These are phyloP conservation scores for Euplagia quadripunctaria DNA, from an alignment of 2,888 invertebrate genomes.

Conservation along the genomic window DNA sequence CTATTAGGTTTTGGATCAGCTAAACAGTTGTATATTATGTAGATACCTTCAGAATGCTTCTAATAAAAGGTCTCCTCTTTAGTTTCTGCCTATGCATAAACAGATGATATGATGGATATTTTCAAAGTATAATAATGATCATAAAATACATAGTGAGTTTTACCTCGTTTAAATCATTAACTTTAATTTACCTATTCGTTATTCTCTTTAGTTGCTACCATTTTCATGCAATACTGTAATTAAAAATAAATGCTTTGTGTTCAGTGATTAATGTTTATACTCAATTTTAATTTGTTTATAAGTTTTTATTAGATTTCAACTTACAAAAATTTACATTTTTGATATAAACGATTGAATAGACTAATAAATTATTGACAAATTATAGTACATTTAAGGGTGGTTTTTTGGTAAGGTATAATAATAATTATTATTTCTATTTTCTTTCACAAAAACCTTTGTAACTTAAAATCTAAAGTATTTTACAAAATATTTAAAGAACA, in stretches of 20 bases:
- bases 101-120: background rate
- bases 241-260: background rate
- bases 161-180: background rate
- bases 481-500: no score
- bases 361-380: background rate
- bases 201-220: background rate
- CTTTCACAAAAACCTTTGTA: no score
- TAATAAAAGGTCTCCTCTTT: background rate
- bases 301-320: background rate
- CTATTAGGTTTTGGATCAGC: background rate
- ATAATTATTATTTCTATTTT: no score
- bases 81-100: background rate
- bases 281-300: background rate
- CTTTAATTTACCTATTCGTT: background rate
- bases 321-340: background rate
- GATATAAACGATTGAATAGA: background rate
- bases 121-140: background rate
- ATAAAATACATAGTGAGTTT: background rate
- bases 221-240: background rate
- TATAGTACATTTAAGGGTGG: no score
- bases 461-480: no score
- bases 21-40: no score
- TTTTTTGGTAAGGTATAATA: no score
- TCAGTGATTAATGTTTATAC: background rate
- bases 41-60: background rate